Evolutionary conservation across 2,113 vertebrate genomes (phyloP), one percentile per base, ranked within the genome.

Genomic region (Phainopepla nitens): DNA sequence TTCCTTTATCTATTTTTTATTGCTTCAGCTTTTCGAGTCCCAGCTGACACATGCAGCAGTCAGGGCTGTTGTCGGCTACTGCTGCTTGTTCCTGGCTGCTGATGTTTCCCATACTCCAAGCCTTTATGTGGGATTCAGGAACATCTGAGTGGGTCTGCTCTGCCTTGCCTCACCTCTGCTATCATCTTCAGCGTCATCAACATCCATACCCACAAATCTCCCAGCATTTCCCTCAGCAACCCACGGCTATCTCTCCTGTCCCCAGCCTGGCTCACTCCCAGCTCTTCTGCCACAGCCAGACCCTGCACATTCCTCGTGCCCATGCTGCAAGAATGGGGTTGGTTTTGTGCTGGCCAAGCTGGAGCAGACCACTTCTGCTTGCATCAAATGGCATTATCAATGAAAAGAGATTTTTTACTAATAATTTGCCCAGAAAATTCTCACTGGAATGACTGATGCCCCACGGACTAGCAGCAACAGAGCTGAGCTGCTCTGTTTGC

Each of bases 1-100:
- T 41, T 75, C 25, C 62, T 78, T 78, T 66, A 82, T 95, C 53
- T 90, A 28, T 82, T 80, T 91, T 87, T 89, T 80, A 87, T 72
- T 64, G 33, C 57, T 73, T 44, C 27, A 41, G 61, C 47, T 72
- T 77, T 54, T 36, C 0, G 8, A 61, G 50, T 6, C 75, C 65
- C 31, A 42, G 83, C 69, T 71, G 87, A 58, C 49, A 58, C 0
- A 4, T 0, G 3, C 3, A 4, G 23, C 0, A 29, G 60, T 3
- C 73, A 15, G 56, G 56, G 86, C 69, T 66, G 57, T 33, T 75
- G 5, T 1, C 0, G 3, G 57, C 31, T 22, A 14, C 70, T 28
- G 79, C 86, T 41, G 49, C 75, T 51, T 19, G 15, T 9, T 83
- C 41, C 58, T 28, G 57, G 14, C 39, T 80, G 29, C n/a, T 54